These are phyloP conservation scores for Araneus ventricosus DNA, from an alignment of 1,140 invertebrate genomes.

Conservation along the genomic window DNA sequence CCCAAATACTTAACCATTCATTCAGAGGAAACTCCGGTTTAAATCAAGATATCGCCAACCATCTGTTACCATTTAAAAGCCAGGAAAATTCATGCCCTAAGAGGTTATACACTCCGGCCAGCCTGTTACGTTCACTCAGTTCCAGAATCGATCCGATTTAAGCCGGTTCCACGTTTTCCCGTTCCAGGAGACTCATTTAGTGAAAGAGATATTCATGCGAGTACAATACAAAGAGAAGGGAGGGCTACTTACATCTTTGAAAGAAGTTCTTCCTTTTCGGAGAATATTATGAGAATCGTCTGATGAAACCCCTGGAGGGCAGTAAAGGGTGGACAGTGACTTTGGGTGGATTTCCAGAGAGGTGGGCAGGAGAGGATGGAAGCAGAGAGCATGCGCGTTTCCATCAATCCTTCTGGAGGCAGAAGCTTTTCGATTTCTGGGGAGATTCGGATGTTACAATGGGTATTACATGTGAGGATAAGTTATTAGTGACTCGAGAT, in stretches of 20 bases:
- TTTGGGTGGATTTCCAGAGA: neutral
- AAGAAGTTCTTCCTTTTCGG: neutral
- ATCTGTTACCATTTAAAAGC: neutral
- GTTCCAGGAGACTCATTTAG: neutral
- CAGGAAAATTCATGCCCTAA: neutral
- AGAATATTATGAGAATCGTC: neutral
- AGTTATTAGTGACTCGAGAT: no score
- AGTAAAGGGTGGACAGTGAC: conserved; percentile 9
- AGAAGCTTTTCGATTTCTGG: neutral
- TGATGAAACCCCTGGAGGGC: conserved; percentile 8
- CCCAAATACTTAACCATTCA: no score
- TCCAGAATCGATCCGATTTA: neutral
- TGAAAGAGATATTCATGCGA: neutral
- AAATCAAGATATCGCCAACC: neutral
- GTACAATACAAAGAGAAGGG: neutral
- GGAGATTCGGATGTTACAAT: neutral
- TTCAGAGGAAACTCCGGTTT: neutral
- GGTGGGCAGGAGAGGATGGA: neutral
- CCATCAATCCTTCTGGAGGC: neutral
- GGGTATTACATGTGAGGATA: no score
- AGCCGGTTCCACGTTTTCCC: neutral
- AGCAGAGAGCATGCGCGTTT: neutral
- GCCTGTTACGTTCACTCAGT: neutral
- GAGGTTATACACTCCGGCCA: neutral
- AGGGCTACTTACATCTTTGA: neutral